Evolutionary conservation across 2,797 vertebrate genomes (phyloP).

Genomic region (Phoeniculus purpureus): DNA sequence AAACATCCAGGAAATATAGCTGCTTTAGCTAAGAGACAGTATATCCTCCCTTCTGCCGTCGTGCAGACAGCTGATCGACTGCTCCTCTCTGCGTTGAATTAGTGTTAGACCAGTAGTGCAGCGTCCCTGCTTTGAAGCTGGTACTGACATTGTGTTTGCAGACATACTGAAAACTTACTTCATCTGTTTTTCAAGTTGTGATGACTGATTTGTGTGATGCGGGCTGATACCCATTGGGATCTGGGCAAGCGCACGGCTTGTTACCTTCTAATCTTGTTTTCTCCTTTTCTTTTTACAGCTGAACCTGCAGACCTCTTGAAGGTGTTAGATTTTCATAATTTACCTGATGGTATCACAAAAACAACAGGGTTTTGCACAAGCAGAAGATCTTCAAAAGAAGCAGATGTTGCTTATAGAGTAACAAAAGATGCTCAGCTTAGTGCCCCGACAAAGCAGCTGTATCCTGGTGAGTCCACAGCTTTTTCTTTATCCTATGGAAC

Average conservation of each 20-base stretch:
- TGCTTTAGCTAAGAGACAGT: not conserved
- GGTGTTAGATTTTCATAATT: slow-evolving; percentile 96
- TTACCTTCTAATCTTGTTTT: not conserved
- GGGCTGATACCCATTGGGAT: not conserved
- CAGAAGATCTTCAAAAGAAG: slow-evolving; percentile 87
- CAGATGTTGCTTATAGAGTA: slow-evolving; percentile 94
- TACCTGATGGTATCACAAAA: slow-evolving; percentile 93
- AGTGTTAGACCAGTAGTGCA: not conserved
- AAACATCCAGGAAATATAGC: not conserved
- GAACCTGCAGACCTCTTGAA: slow-evolving; percentile 96
- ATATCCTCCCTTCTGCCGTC: not conserved
- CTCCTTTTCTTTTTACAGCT: slow-evolving; percentile 73
- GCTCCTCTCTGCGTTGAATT: not conserved
- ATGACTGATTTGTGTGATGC: not conserved
- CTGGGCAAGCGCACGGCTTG: not conserved
- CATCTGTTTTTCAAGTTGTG: not conserved
- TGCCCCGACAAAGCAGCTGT: slow-evolving; percentile 95
- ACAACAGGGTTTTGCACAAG: slow-evolving; percentile 91
- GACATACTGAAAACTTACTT: not conserved
- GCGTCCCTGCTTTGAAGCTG: not conserved
- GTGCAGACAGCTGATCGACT: not conserved
- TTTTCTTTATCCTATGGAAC: accelerated
- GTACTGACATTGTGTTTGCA: not conserved
- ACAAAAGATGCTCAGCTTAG: slow-evolving; percentile 95
- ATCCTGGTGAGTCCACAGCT: slow-evolving; percentile 81